Evolutionary conservation across 1,140 invertebrate genomes (phyloP).

Genomic region (Sycophaga agraensis): DNA sequence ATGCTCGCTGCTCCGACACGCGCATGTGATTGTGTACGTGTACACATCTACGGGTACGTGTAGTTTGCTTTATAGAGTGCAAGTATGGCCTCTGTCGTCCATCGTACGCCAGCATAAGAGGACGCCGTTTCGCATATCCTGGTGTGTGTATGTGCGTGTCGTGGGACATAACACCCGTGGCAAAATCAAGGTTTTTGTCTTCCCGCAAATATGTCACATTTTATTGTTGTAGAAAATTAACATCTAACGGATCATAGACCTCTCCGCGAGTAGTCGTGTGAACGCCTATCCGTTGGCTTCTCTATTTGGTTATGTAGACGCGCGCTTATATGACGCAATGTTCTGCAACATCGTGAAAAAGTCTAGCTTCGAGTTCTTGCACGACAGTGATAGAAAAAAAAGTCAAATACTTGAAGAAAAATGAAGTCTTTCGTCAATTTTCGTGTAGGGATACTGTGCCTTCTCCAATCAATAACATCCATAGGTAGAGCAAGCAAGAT

Average conservation of each 20-base stretch:
- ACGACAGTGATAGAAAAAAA: background rate
- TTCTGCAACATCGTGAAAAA: slow-evolving; percentile 7
- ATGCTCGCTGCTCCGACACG: too few species aligned
- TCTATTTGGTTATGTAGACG: slow-evolving; percentile 21
- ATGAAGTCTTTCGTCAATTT: background rate
- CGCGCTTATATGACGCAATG: slow-evolving; percentile 5
- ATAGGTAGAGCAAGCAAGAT: slow-evolving; percentile 9
- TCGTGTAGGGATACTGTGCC: too few species aligned
- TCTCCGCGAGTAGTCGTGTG: background rate
- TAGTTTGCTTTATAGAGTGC: too few species aligned
- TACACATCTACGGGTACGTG: too few species aligned
- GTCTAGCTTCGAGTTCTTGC: background rate
- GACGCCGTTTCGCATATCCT: background rate
- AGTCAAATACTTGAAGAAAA: background rate
- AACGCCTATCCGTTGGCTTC: background rate
- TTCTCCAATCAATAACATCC: too few species aligned
- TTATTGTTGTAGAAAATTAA: background rate
- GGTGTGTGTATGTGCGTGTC: too few species aligned
- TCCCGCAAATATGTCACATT: background rate
- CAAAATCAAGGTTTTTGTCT: slow-evolving; percentile 15
- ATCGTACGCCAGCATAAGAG: background rate
- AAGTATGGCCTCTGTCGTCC: slow-evolving; percentile 6
- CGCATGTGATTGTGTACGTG: too few species aligned
- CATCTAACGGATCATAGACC: background rate
- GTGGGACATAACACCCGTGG: background rate